Conservation (phyloP, 2,797 vertebrate genomes). For the Anas georgica region DNA sequence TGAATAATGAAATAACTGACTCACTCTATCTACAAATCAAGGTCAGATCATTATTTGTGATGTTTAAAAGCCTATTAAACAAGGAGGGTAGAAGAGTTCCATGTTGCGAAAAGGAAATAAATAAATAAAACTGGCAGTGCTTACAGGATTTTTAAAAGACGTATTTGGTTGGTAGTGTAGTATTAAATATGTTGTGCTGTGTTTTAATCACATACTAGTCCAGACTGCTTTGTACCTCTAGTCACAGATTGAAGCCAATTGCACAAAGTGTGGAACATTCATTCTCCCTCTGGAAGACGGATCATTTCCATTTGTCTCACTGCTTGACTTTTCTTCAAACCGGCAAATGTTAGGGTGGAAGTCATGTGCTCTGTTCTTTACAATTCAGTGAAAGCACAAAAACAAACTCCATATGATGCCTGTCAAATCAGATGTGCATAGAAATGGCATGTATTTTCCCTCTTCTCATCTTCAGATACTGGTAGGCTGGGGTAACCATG, state of each 20-base stretch:
- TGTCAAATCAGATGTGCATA: not conserved
- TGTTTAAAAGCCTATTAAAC: not conserved
- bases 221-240: not conserved
- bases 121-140: not conserved
- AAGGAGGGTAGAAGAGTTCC: not conserved
- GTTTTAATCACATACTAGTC: not conserved
- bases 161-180: fast-evolving
- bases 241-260: not conserved
- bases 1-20: not conserved
- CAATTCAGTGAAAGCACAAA: not conserved
- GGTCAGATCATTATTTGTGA: not conserved
- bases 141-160: not conserved
- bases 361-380: not conserved
- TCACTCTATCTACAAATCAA: not conserved
- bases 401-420: fast-evolving
- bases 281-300: not conserved
- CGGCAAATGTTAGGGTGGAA: not conserved
- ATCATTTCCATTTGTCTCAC: not conserved
- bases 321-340: not conserved
- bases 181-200: not conserved
- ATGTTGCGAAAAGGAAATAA: not conserved
- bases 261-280: not conserved
- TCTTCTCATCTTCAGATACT: not conserved
- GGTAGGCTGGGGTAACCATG: fast-evolving
- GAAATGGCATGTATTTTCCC: not conserved